These are phyloP conservation scores for Lagorchestes hirsutus DNA, from an alignment of 2,797 vertebrate species.

Conservation along the genomic window DNA sequence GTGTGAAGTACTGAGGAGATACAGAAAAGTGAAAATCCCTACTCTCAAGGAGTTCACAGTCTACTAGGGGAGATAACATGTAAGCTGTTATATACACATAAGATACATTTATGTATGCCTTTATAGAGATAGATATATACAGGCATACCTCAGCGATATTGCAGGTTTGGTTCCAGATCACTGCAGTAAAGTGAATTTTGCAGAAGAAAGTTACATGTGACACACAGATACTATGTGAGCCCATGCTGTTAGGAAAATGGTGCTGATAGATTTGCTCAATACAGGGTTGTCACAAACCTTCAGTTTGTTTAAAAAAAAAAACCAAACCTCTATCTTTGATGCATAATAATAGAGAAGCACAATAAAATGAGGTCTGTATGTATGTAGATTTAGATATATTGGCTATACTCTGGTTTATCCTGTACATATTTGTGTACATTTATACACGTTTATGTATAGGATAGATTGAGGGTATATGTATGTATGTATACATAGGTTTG, in stretches of 20 bases:
- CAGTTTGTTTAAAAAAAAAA: not conserved
- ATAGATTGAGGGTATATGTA: not conserved
- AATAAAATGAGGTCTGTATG: not conserved
- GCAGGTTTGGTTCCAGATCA: not conserved
- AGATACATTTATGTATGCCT: not conserved
- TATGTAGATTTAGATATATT: not conserved
- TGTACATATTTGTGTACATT: not conserved
- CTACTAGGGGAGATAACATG: not conserved
- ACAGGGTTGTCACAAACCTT: not conserved
- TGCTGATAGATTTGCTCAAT: not conserved
- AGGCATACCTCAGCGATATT: not conserved
- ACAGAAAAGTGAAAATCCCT: not conserved
- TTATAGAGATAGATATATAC: not conserved
- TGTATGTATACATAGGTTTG: not conserved
- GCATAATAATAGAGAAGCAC: not conserved
- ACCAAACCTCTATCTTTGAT: not conserved
- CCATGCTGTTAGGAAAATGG: not conserved
- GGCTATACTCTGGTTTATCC: not conserved
- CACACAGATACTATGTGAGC: not conserved
- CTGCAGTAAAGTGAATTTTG: not conserved
- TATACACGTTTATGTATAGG: not conserved
- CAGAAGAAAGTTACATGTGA: not conserved
- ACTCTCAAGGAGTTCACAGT: not conserved
- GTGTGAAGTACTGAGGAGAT: not conserved
- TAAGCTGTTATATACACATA: not conserved